Percentiles rank a stretch among this genome's conserved stretches.
Conservation (phyloP, 2,113 vertebrate species). For the Tautogolabrus adspersus region DNA sequence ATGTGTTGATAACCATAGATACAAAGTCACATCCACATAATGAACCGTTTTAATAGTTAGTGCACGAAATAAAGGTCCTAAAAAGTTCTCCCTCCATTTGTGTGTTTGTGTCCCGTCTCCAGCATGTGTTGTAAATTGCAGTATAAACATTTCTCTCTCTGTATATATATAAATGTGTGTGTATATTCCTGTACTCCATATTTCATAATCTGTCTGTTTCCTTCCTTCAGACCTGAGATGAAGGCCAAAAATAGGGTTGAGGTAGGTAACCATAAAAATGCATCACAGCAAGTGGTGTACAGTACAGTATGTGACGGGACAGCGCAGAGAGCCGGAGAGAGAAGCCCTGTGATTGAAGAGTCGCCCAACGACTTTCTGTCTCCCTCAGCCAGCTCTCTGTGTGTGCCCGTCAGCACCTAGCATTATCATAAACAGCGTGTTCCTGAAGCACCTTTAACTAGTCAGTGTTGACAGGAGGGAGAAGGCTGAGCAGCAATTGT, state of each 20-base stretch:
- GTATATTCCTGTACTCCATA: constrained; percentile 6
- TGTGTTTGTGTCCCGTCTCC: constrained; percentile 16
- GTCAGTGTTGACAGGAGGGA: constrained; percentile 56
- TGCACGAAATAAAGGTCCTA: constrained; percentile 56
- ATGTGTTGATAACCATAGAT: constrained; percentile 12
- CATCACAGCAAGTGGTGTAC: constrained; percentile 60
- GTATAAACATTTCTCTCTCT: constrained; percentile 4
- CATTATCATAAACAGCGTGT: constrained; percentile 13
- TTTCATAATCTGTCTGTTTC: constrained; percentile 58
- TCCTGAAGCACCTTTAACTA: constrained; percentile 52
- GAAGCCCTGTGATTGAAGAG: constrained; percentile 30
- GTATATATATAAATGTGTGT: neutral
- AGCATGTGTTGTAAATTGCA: constrained; percentile 30
- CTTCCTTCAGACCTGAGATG: constrained; percentile 75
- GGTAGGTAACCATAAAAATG: constrained; percentile 79
- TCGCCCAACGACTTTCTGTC: constrained; percentile 15
- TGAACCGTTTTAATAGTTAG: constrained; percentile 46
- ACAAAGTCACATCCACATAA: constrained; percentile 47
- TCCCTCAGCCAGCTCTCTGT: constrained; percentile 26
- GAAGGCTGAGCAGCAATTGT: constrained; percentile 57
- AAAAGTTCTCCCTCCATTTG: constrained; percentile 49
- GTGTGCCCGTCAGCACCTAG: constrained; percentile 34
- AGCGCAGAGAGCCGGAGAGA: constrained; percentile 10
- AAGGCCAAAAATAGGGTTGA: constrained; percentile 74
- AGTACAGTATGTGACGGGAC: constrained; percentile 30